Conservation (phyloP, 2,113 vertebrate genomes). For the Percopsis transmontana region DNA sequence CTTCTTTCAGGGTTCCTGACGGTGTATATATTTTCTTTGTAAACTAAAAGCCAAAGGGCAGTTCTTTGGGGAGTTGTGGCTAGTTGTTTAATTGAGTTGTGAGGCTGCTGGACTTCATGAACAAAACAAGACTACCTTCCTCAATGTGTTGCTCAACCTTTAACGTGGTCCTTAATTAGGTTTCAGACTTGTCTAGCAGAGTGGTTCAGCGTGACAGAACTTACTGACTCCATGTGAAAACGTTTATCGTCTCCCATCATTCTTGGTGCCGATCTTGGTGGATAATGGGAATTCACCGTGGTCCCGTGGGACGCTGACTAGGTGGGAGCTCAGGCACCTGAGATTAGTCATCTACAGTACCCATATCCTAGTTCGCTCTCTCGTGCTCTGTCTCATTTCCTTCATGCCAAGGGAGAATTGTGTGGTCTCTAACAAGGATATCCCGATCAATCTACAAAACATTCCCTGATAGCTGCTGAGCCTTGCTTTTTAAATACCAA, state of each 20-base stretch:
- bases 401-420: constrained; percentile 59
- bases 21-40: neutral
- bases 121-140: constrained; percentile 26
- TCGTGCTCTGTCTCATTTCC: constrained; percentile 70
- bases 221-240: constrained; percentile 46
- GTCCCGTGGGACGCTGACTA: constrained; percentile 33
- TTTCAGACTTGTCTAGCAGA: constrained; percentile 50
- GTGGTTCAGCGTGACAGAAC: constrained; percentile 49
- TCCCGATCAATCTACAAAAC: constrained; percentile 65
- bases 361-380: constrained; percentile 4
- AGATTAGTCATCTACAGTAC: constrained; percentile 67
- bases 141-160: constrained; percentile 32
- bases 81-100: constrained; percentile 44
- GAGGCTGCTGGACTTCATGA: constrained; percentile 5
- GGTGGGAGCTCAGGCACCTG: constrained; percentile 50
- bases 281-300: constrained; percentile 49
- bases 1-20: constrained; percentile 13
- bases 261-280: constrained; percentile 45
- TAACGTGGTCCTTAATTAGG: constrained; percentile 58
- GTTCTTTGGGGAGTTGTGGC: constrained; percentile 7
- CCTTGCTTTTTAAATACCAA: constrained; percentile 58
- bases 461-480: constrained; percentile 49
- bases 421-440: constrained; percentile 60
- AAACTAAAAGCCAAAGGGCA: constrained; percentile 16
- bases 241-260: constrained; percentile 40